phyloP scores from a whole-genome alignment of 2,797 vertebrate genomes.

The Emys orbicularis region DNA sequence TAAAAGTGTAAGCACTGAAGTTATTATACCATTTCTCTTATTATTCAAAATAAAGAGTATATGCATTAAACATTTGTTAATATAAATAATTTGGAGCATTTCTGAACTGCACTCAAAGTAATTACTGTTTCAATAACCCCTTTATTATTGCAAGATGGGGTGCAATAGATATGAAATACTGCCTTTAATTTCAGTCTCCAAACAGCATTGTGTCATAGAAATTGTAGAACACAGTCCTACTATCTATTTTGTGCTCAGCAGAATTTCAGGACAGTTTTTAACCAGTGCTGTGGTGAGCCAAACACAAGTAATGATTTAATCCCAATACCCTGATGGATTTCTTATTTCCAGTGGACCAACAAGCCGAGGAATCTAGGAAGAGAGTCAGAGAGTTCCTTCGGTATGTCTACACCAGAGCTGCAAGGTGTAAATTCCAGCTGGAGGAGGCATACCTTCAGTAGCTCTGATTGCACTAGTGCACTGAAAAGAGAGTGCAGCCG shows the following conservation, averaged over 20 bases:
- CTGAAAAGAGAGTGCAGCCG: neutral
- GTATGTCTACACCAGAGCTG: neutral
- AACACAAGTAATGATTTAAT: neutral
- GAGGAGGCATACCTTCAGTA: neutral
- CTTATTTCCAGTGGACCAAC: neutral
- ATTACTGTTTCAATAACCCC: conserved; percentile 16
- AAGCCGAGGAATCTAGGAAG: neutral
- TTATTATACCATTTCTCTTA: neutral
- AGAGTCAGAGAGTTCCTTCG: neutral
- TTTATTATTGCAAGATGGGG: neutral
- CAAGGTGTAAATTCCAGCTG: neutral
- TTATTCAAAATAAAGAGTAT: conserved; percentile 26
- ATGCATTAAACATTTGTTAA: neutral
- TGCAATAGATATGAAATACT: conserved; percentile 26
- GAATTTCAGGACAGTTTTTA: neutral
- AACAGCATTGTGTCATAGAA: neutral
- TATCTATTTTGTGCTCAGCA: neutral
- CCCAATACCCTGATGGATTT: neutral
- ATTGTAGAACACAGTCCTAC: neutral
- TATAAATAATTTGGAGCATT: neutral
- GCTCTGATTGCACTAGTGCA: neutral
- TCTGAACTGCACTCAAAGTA: neutral
- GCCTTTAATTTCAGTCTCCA: neutral
- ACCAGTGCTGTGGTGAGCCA: neutral
- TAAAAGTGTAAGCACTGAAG: neutral